phyloP scores from a whole-genome alignment of 2,797 vertebrate genomes.

The Chrosomus eos region DNA sequence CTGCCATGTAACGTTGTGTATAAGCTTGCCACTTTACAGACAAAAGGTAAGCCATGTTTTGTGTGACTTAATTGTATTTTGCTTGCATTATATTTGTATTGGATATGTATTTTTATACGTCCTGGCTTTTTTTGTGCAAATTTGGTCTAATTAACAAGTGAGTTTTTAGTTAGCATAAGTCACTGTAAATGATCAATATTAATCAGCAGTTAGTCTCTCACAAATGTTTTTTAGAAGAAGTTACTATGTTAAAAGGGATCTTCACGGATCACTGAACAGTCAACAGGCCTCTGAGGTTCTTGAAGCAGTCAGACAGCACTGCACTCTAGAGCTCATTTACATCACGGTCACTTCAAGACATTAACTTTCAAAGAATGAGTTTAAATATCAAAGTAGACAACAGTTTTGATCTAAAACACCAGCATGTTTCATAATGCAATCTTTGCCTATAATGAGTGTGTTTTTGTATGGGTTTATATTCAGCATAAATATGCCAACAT shows the following conservation, averaged over 20 bases:
- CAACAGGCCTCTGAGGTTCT: slow-evolving; percentile 16
- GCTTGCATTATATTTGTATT: background rate
- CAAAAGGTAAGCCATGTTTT: slow-evolving; percentile 20
- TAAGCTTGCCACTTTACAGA: background rate
- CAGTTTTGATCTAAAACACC: background rate
- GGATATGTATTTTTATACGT: background rate
- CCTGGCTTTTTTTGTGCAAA: background rate
- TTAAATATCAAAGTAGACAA: slow-evolving; percentile 13
- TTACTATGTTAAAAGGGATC: background rate
- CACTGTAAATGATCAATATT: background rate
- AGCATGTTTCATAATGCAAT: background rate
- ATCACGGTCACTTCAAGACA: slow-evolving; percentile 6
- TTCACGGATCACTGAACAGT: slow-evolving; percentile 22
- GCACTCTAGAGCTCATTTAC: slow-evolving; percentile 14
- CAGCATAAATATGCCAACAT: background rate
- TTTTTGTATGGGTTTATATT: background rate
- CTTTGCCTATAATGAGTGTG: background rate
- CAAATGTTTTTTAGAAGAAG: background rate
- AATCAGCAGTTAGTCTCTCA: background rate
- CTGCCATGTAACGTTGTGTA: background rate
- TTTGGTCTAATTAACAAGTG: background rate
- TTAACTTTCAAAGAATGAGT: background rate
- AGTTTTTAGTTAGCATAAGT: background rate
- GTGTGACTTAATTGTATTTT: background rate
- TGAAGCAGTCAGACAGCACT: slow-evolving; percentile 29